Base-by-base conservation (phyloP, 2,888 invertebrate species). In the Hemaris fuciformis region DNA sequence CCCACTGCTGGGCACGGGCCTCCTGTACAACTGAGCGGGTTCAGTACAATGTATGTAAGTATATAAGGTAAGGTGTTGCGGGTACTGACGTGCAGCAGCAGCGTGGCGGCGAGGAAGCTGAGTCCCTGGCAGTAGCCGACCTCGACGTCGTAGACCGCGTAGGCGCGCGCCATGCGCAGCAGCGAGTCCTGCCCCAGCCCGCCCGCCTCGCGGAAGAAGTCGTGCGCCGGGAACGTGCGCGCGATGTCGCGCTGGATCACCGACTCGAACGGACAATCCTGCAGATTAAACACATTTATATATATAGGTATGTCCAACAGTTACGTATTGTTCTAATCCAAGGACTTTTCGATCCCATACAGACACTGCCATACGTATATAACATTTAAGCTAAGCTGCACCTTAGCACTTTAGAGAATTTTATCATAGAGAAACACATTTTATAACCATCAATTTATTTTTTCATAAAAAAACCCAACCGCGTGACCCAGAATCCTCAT, bases 51-150 rank as follows among this genome's bases (percentile, higher is more conserved):
- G 27, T 27, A 4, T 6, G 15, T 15, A 1, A n/a, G 4, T 42
- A 38, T n/a, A n/a, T n/a, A n/a, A n/a, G n/a, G n/a, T n/a, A n/a
- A n/a, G n/a, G n/a, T n/a, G n/a, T n/a, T n/a, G n/a, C n/a, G 41
- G 20, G 20, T 20, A 94, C 96, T 95, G 86, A 99, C 99, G 85
- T 99, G 99, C 67, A 99, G 92, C 31, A 99, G 92, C 62, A 99
- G 93, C 59, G 99, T 98, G 66, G 99, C 99, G 41, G 98, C 99
- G 42, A 99, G 93, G 87, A 99, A 99, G 86, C 99, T 99, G 64
- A 99, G 94, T 5, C 99, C 99, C 91, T 99, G 99, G 84, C 99
- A 99, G 91, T 99, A 99, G 62, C 99, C 99, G 66, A 99, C 98
- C 92, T 99, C 99, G 64, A 96, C 96, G 85, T 99, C 99, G 85